Percentiles rank a stretch among this genome's conserved stretches.
These are phyloP conservation scores for Schizothorax lantsangensis DNA, from an alignment of 2,797 vertebrate genomes.

Conservation along the genomic window DNA sequence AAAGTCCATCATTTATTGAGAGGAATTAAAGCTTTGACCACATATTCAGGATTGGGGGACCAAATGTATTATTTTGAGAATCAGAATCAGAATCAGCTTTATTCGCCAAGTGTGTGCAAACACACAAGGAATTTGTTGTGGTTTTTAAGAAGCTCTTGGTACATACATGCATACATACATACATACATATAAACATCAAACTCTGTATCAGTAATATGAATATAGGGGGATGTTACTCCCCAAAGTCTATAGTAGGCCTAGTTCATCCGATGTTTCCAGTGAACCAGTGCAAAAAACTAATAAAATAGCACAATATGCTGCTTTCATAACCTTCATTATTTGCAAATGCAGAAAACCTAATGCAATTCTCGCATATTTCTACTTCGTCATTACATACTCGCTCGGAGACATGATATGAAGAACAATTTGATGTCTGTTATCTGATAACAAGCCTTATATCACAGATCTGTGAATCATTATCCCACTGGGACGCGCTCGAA, in stretches of 20 bases:
- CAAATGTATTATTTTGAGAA: background rate
- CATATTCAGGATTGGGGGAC: background rate
- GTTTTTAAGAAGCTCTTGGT: no score
- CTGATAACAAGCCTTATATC: conserved; percentile 31
- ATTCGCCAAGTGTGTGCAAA: no score
- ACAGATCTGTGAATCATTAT: conserved; percentile 43
- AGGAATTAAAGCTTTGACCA: background rate
- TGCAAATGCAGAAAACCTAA: background rate
- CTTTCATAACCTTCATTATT: background rate
- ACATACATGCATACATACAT: no score
- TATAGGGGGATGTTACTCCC: background rate
- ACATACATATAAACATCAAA: no score
- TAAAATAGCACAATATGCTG: background rate
- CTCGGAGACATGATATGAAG: conserved; percentile 4
- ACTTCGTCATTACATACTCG: conserved; percentile 3
- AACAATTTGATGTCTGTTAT: conserved; percentile 12
- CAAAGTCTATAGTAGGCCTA: background rate
- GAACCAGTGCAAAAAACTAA: background rate
- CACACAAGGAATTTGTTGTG: no score
- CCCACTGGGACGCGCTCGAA: conserved; percentile 26
- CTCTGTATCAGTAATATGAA: background rate
- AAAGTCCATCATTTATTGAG: background rate
- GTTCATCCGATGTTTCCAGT: background rate
- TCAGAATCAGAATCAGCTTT: no score
- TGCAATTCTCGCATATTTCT: background rate